Evolutionary conservation across 2,888 invertebrate species (phyloP).

Genomic region (Aspidiotus rigidus): DNA sequence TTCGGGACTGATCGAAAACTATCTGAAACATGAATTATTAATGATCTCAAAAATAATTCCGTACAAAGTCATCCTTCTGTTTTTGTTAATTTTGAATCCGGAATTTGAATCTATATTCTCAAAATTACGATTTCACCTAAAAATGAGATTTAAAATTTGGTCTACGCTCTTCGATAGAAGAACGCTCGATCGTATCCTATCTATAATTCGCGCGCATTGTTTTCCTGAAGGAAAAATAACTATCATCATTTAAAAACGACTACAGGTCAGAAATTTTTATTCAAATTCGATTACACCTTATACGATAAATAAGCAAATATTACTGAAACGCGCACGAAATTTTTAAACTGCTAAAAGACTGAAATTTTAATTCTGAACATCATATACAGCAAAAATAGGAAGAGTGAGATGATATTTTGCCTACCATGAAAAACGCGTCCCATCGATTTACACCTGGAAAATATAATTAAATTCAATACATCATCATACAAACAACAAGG

Average conservation of each 20-base stretch:
- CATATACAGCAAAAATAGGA: neutral
- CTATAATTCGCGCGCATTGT: no score
- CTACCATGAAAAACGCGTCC: neutral
- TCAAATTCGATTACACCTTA: neutral
- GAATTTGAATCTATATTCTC: no score
- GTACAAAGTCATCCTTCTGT: no score
- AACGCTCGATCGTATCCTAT: no score
- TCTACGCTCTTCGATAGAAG: no score
- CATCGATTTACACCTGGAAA: neutral
- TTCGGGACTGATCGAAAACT: no score
- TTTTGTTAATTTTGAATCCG: no score
- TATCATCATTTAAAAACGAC: neutral
- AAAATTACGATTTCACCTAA: no score
- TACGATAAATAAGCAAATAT: neutral
- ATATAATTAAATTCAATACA: neutral
- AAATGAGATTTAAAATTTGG: no score
- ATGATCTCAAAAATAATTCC: no score
- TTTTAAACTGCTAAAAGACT: neutral
- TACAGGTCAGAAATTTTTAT: neutral
- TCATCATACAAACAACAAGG: slow-evolving; percentile 1
- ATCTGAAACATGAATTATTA: no score
- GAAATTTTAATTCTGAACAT: neutral
- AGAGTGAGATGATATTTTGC: neutral
- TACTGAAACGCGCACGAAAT: neutral
- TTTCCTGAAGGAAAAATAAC: neutral